Base-by-base conservation (phyloP, 2,888 invertebrate genomes). In the Drosophila macrospina region DNA sequence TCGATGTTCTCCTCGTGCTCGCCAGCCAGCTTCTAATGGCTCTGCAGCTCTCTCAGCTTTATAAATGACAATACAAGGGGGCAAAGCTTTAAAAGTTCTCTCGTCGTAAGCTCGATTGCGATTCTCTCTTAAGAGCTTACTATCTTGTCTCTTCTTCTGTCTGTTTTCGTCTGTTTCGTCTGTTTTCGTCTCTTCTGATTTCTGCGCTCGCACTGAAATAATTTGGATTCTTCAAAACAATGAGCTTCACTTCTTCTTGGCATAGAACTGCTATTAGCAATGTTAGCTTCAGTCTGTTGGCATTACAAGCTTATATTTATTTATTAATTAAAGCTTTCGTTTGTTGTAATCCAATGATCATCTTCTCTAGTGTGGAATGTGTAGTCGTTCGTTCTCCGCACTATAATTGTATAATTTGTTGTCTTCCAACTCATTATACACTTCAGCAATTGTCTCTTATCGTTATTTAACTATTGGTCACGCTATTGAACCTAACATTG, bases 61-160 rank as follows among this genome's bases (percentile, higher is more conserved):
- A 39, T 32, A 45, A 36, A 52, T 36, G 42, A 7, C 11, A 5
- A 24, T 41, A n/a, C 0, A n/a, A 42, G n/a, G 24, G 24, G 1
- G n/a, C 24, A 69, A 48, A 67, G 57, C 52, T 67, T 39, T 54
- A 1, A 13, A 10, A 30, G 39, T 34, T 68, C 48, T 39, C 39
- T 47, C 10, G 32, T 6, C 4, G 13, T 11, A 15, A 6, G 10
- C 15, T 34, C 44, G 8, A 32, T 13, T 2, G 44, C n/a, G 13
- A 2, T 1, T 6, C 6, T 0, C 28, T 28, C 28, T 5, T 1
- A 28, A 28, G 8, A 28, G 28, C 28, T 28, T 7, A 41, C 11
- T 5, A 4, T 41, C 20, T 37, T 16, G 15, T 1, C 15, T 41
- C 39, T 41, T 11, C 7, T 13, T 26, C 10, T 6, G 7, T 30